phyloP scores from a whole-genome alignment of 2,113 vertebrate genomes.

The Petrocephalus zakoni region DNA sequence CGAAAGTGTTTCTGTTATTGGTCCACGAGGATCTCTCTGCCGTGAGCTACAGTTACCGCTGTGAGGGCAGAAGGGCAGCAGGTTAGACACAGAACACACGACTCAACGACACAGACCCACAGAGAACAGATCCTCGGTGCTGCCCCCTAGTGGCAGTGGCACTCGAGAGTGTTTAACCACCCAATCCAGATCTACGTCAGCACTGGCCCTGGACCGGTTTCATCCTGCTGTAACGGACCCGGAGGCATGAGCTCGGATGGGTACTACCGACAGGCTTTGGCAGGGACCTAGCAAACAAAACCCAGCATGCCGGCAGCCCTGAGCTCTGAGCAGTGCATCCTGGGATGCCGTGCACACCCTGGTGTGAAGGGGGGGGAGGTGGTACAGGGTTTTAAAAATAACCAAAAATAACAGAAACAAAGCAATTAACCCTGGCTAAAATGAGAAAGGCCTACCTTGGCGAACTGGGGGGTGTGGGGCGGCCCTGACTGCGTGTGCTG shows the following conservation, averaged over 20 bases:
- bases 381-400: slow-evolving; percentile 26
- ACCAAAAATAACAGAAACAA: slow-evolving; percentile 30
- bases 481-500: slow-evolving; percentile 51
- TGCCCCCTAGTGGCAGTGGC: slow-evolving; percentile 46
- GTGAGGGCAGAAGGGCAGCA: slow-evolving; percentile 56
- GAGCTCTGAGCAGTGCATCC: slow-evolving; percentile 59
- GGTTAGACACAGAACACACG: slow-evolving; percentile 61
- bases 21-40: slow-evolving; percentile 39
- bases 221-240: slow-evolving; percentile 26
- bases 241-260: slow-evolving; percentile 38
- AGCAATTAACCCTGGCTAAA: slow-evolving; percentile 31
- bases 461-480: slow-evolving; percentile 48
- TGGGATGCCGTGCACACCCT: slow-evolving; percentile 63
- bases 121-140: slow-evolving; percentile 51
- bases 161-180: slow-evolving; percentile 32
- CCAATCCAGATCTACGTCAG: slow-evolving; percentile 25
- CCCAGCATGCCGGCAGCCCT: slow-evolving; percentile 64
- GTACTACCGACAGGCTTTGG: slow-evolving; percentile 52
- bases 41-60: slow-evolving; percentile 54
- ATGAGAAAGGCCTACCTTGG: slow-evolving; percentile 56
- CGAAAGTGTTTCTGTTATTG: slow-evolving; percentile 13
- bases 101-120: slow-evolving; percentile 60
- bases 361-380: slow-evolving; percentile 27
- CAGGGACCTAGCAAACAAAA: slow-evolving; percentile 53
- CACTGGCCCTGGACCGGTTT: not conserved